Conservation (phyloP, 2,888 invertebrate species). For the Rosalia funebris region DNA sequence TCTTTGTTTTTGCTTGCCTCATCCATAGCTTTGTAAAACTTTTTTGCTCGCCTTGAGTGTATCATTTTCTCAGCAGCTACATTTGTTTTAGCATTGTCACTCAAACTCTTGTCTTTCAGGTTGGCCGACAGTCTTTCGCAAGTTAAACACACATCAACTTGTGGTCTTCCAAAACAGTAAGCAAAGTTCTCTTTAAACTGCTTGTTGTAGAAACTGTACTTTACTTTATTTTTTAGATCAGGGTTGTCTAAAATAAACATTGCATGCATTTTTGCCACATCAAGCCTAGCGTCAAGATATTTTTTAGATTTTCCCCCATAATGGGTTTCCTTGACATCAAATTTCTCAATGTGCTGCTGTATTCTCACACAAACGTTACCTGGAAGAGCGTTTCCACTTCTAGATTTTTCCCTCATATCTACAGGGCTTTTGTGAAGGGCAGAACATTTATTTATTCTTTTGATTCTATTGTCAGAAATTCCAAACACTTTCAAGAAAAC, state of each 20-base stretch:
- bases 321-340: constrained; percentile 2
- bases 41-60: constrained; percentile 29
- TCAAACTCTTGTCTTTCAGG: constrained; percentile 26
- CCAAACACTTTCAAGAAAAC: not conserved
- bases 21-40: constrained; percentile 30
- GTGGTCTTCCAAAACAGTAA: constrained; percentile 28
- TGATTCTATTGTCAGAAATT: not conserved
- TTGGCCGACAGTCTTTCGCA: constrained; percentile 30
- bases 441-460: not conserved
- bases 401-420: not conserved
- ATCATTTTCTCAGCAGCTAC: constrained; percentile 31
- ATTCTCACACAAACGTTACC: not conserved
- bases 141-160: constrained; percentile 28
- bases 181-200: constrained; percentile 24
- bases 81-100: constrained; percentile 29
- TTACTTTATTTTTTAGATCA: constrained; percentile 1
- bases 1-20: constrained; percentile 25
- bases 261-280: constrained; percentile 28
- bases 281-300: constrained; percentile 27
- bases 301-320: constrained; percentile 1
- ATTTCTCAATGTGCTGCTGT: not conserved
- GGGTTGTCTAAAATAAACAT: constrained; percentile 9
- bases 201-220: constrained; percentile 22
- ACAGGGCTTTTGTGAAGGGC: not conserved
- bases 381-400: not conserved